Conservation (phyloP, 2,797 vertebrate genomes). For the Pterois miles region DNA sequence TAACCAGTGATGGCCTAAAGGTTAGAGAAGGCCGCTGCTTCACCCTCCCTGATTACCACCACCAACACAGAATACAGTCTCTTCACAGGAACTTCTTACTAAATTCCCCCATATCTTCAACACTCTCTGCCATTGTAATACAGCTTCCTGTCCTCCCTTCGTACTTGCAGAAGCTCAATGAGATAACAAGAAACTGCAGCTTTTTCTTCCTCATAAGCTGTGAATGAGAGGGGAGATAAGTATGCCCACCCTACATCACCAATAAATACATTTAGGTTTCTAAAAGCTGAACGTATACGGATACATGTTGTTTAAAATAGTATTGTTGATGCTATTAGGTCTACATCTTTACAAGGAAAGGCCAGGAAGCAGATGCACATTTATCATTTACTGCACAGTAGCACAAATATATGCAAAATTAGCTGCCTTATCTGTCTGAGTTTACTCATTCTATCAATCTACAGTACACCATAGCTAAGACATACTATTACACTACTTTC, state of each 20-base stretch:
- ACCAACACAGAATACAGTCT: neutral
- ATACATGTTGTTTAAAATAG: neutral
- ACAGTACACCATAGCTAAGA: neutral
- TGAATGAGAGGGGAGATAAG: conserved; percentile 12
- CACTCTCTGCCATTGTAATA: neutral
- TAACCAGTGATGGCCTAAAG: neutral
- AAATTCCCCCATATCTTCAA: conserved; percentile 22
- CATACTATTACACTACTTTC: neutral
- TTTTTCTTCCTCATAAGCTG: conserved; percentile 21
- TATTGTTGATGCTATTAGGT: neutral
- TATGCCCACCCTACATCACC: neutral
- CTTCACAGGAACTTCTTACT: neutral
- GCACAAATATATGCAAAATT: neutral
- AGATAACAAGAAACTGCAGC: conserved; percentile 40
- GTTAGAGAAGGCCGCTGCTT: neutral
- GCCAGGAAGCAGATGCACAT: neutral
- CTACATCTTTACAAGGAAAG: neutral
- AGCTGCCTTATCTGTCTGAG: rapidly evolving
- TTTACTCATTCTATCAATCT: neutral
- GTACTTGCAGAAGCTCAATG: conserved; percentile 12
- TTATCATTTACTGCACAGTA: neutral
- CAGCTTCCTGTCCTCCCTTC: conserved; percentile 45
- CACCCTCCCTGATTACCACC: neutral
- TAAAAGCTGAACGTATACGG: neutral
- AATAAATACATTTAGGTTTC: neutral